These are phyloP conservation scores for Acanthopleura granulata DNA, from an alignment of 2,888 invertebrate species.

Conservation along the genomic window DNA sequence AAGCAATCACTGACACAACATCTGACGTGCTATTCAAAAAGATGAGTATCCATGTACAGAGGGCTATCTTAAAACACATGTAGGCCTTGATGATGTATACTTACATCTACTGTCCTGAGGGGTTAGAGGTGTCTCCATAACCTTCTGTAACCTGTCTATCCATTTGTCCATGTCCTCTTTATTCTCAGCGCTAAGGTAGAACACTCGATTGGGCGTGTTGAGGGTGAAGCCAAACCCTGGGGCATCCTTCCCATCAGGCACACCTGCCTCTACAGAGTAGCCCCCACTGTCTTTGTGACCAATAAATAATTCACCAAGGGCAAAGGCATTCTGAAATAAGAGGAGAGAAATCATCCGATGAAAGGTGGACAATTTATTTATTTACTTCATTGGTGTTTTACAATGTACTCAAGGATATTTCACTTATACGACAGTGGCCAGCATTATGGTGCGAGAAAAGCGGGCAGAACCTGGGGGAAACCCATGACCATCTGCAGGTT, in stretches of 20 bases:
- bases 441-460: no score
- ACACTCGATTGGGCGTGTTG: conserved; percentile 85
- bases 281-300: conserved; percentile 81
- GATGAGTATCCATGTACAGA: no score
- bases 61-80: no score
- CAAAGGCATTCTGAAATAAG: conserved; percentile 80
- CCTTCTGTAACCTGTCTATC: conserved; percentile 82
- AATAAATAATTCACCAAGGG: conserved; percentile 91
- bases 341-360: background rate
- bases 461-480: no score
- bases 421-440: no score
- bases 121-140: conserved; percentile 81
- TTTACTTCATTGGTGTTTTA: no score
- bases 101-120: conserved; percentile 77
- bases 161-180: conserved; percentile 85
- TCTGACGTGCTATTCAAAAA: no score
- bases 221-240: conserved; percentile 86
- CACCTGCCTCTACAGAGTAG: conserved; percentile 80
- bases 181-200: conserved; percentile 83
- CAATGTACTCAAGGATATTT: no score
- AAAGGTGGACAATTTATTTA: no score
- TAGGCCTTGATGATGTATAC: conserved; percentile 20
- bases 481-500: no score
- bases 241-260: conserved; percentile 76
- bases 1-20: no score